These are phyloP conservation scores for Cydia splendana DNA, from an alignment of 1,140 invertebrate genomes.

Conservation along the genomic window DNA sequence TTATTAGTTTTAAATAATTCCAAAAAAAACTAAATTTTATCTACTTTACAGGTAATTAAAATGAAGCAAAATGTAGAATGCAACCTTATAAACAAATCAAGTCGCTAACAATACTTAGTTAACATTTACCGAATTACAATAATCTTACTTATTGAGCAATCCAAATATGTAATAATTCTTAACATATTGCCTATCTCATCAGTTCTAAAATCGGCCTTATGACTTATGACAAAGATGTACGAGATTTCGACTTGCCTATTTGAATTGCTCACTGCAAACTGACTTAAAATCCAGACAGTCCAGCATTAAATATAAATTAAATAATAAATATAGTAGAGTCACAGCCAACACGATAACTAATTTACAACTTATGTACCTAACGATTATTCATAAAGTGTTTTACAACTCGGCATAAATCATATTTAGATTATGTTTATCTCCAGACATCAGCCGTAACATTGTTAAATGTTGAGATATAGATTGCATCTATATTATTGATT, in stretches of 20 bases:
- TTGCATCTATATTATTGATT: conserved; percentile 9
- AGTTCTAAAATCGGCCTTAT: no score
- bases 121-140: background rate
- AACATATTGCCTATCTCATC: no score
- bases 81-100: background rate
- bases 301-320: background rate
- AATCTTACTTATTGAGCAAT: background rate
- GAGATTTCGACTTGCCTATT: no score
- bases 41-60: background rate
- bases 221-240: no score
- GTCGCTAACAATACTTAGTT: background rate
- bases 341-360: conserved; percentile 9
- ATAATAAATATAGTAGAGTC: background rate
- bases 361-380: background rate
- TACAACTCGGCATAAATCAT: conserved; percentile 7
- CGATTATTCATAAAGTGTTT: background rate
- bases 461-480: background rate
- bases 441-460: background rate
- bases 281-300: background rate
- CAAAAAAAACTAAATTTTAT: background rate
- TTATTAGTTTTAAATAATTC: background rate
- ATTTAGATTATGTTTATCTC: conserved; percentile 1
- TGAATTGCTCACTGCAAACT: no score
- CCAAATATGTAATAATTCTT: background rate
- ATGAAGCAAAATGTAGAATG: background rate